These are phyloP conservation scores for Arenaria interpres DNA, from an alignment of 2,113 vertebrate genomes.

Conservation along the genomic window DNA sequence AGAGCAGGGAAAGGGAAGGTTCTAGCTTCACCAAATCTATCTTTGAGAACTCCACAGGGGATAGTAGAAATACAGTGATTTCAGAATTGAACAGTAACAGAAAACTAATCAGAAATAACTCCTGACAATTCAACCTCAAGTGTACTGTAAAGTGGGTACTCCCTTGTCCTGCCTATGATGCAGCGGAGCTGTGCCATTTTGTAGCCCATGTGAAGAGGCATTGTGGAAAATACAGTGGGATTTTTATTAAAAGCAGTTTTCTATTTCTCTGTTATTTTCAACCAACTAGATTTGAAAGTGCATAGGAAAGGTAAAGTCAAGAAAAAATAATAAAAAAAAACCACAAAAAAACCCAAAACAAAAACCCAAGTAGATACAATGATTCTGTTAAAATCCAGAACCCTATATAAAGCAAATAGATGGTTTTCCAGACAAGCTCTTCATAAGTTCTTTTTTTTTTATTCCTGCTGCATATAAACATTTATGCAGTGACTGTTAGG, in stretches of 20 bases:
- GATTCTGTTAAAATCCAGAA: background rate
- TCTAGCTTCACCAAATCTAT: background rate
- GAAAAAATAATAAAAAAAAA: background rate
- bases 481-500: background rate
- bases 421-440: background rate
- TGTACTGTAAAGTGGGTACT: background rate
- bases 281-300: accelerated
- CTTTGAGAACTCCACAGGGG: background rate
- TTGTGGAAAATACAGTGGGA: background rate
- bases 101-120: background rate
- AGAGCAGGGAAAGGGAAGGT: background rate
- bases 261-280: background rate
- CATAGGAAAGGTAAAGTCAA: background rate
- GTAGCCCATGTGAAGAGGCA: background rate
- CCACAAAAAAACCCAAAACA: no score
- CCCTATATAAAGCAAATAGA: background rate
- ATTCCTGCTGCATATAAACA: background rate
- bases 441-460: background rate
- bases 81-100: background rate
- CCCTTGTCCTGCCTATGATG: background rate
- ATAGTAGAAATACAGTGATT: background rate
- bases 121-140: background rate
- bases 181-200: background rate
- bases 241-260: background rate
- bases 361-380: accelerated